Conservation (phyloP, 2,113 vertebrate species). For the Mormyrus lacerda region DNA sequence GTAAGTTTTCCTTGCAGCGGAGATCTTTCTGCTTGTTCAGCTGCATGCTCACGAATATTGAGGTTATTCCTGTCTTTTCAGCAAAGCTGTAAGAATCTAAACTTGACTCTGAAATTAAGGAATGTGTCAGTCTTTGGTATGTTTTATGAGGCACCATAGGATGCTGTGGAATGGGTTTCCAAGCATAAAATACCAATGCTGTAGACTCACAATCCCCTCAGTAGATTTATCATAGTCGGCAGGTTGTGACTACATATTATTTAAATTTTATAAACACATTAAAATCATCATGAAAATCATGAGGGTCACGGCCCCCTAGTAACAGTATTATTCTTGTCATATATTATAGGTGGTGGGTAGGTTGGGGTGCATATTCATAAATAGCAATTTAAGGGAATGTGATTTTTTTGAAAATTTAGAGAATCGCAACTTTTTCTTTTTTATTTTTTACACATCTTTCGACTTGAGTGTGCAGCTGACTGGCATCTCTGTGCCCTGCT, state of each 20-base stretch:
- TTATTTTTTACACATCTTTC: background rate
- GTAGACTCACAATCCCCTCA: too few relatives aligned
- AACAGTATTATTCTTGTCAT: background rate
- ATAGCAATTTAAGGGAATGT: background rate
- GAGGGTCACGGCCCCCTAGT: too few relatives aligned
- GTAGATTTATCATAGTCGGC: too few relatives aligned
- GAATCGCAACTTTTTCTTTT: background rate
- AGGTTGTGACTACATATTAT: too few relatives aligned
- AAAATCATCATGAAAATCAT: too few relatives aligned
- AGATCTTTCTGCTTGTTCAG: background rate
- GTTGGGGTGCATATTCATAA: background rate
- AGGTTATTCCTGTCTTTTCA: background rate
- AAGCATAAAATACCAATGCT: too few relatives aligned
- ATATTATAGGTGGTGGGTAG: background rate
- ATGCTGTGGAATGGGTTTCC: too few relatives aligned
- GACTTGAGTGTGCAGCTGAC: constrained; percentile 16
- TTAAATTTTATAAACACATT: too few relatives aligned
- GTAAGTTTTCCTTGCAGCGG: constrained; percentile 65
- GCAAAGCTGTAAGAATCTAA: background rate
- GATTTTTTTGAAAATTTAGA: background rate
- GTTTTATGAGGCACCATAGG: too few relatives aligned
- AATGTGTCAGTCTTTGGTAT: background rate
- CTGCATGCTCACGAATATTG: background rate
- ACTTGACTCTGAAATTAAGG: background rate
- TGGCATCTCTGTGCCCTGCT: constrained; percentile 22